These are phyloP conservation scores for Hylomyscus alleni DNA, from an alignment of 2,797 vertebrate species.

Conservation along the genomic window DNA sequence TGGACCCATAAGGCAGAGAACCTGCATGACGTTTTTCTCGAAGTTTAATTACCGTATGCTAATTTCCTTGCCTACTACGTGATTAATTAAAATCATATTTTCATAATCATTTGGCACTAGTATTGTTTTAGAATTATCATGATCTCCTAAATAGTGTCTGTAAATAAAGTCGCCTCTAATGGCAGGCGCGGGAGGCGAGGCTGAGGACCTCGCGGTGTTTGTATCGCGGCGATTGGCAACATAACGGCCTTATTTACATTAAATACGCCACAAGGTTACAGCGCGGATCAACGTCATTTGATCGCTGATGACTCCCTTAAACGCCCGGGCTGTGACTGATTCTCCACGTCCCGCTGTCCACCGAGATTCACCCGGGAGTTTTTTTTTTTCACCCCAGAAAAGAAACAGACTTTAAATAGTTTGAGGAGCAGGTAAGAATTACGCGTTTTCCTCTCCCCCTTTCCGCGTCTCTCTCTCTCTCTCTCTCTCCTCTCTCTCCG, in stretches of 20 bases:
- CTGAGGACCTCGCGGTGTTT: slow-evolving; percentile 94
- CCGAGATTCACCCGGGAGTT: slow-evolving; percentile 94
- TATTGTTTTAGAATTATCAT: slow-evolving; percentile 93
- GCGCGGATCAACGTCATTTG: slow-evolving; percentile 99
- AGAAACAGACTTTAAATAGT: slow-evolving; percentile 93
- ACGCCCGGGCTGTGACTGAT: slow-evolving; percentile 94
- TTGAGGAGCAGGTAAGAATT: slow-evolving; percentile 95
- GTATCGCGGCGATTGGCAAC: slow-evolving; percentile 97
- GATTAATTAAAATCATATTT: slow-evolving; percentile 97
- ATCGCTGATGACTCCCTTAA: slow-evolving; percentile 99
- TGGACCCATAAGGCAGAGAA: slow-evolving; percentile 91
- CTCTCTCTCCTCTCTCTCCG: slow-evolving; percentile 67
- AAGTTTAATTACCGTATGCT: slow-evolving; percentile 95
- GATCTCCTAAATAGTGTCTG: slow-evolving; percentile 92
- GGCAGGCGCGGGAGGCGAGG: slow-evolving; percentile 94
- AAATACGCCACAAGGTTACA: slow-evolving; percentile 99
- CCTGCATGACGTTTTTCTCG: slow-evolving; percentile 91
- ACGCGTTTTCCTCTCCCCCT: slow-evolving; percentile 79
- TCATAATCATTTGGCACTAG: slow-evolving; percentile 95
- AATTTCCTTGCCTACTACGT: slow-evolving; percentile 94
- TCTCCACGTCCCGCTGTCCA: slow-evolving; percentile 93
- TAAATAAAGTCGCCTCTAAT: slow-evolving; percentile 94
- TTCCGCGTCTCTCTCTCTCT: slow-evolving; percentile 30
- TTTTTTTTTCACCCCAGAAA: slow-evolving; percentile 81
- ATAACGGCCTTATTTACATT: slow-evolving; percentile 99